Evolutionary conservation across 2,888 invertebrate species (phyloP).

Genomic region (Tipula confusa): DNA sequence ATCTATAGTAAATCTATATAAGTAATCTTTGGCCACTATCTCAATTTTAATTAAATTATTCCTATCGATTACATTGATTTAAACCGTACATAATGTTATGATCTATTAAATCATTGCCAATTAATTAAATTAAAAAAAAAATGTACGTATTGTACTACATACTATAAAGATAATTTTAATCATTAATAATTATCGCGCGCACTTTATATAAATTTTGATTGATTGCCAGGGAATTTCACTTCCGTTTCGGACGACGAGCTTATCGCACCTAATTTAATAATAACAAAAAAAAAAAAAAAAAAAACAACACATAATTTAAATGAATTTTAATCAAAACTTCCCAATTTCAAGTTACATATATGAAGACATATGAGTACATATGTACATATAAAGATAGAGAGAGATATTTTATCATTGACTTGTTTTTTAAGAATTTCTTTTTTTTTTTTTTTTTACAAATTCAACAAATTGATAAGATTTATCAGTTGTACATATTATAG

Average conservation of each 20-base stretch:
- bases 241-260: not conserved
- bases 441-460: not conserved
- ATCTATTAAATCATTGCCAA: not conserved
- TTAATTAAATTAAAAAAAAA: not conserved
- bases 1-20: no score
- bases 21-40: no score
- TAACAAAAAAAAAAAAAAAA: no score
- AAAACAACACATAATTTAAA: no score
- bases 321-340: not conserved
- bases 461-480: not conserved
- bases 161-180: conserved; percentile 6
- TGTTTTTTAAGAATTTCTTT: not conserved
- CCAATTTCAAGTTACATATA: not conserved
- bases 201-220: not conserved
- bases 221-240: not conserved
- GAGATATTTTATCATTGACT: not conserved
- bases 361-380: no score
- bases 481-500: not conserved
- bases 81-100: not conserved
- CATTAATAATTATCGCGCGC: not conserved
- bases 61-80: not conserved
- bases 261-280: not conserved
- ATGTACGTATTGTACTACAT: not conserved
- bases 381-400: not conserved
- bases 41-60: no score